Evolutionary conservation across 2,888 invertebrate genomes (phyloP).

Genomic region (Drosophila melanosoma): DNA sequence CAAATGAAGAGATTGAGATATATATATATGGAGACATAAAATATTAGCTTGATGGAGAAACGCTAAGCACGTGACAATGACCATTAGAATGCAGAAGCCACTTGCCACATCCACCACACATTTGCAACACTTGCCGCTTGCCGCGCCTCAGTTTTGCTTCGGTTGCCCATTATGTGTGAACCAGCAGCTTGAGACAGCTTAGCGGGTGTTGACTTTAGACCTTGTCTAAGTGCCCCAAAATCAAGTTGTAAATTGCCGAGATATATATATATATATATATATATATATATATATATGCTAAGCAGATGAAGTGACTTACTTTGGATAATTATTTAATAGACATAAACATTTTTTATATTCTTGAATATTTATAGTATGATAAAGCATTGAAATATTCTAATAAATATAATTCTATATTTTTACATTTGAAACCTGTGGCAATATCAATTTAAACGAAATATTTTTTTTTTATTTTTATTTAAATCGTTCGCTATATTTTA

Average conservation of each 20-base stretch:
- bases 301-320: not conserved
- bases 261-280: no score
- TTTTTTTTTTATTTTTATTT: no score
- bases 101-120: constrained; percentile 37
- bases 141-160: not conserved
- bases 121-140: constrained; percentile 26
- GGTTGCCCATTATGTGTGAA: not conserved
- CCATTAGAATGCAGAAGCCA: constrained; percentile 24
- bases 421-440: not conserved
- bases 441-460: not conserved
- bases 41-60: not conserved
- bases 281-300: no score
- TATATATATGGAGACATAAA: not conserved
- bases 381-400: not conserved
- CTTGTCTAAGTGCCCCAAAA: constrained; percentile 3
- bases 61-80: constrained; percentile 41
- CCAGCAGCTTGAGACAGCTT: constrained; percentile 30
- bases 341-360: not conserved
- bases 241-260: not conserved
- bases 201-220: constrained; percentile 11
- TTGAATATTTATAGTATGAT: not conserved
- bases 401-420: no score
- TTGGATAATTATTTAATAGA: not conserved
- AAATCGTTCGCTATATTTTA: no score
- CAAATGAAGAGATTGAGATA: not conserved